Evolutionary conservation across 1,140 invertebrate species (phyloP).

Genomic region (Sitodiplosis mosellana): DNA sequence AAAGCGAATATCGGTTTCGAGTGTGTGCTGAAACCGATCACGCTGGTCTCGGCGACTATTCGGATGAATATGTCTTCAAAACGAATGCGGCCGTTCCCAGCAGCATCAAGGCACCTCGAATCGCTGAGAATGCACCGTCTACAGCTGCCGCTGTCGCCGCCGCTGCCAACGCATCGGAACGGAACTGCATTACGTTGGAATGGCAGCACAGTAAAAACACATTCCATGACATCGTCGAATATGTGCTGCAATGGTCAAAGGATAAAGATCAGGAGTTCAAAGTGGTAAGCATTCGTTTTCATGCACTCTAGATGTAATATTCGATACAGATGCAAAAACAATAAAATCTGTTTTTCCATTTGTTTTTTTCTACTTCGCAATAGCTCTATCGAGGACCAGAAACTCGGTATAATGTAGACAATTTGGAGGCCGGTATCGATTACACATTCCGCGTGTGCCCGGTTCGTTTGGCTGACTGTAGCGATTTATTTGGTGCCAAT

Average conservation of each 20-base stretch:
- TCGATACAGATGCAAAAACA: slow-evolving; percentile 7
- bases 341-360: slow-evolving; percentile 3
- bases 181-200: slow-evolving; percentile 28
- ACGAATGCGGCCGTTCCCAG: slow-evolving; percentile 63
- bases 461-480: slow-evolving; percentile 35
- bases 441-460: slow-evolving; percentile 56
- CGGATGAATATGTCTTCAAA: slow-evolving; percentile 40
- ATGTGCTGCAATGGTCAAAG: slow-evolving; percentile 18
- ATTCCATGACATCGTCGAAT: slow-evolving; percentile 20
- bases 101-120: slow-evolving; percentile 45
- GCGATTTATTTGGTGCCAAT: slow-evolving; percentile 41
- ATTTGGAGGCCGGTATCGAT: slow-evolving; percentile 46
- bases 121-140: slow-evolving; percentile 21
- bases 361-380: slow-evolving; percentile 2
- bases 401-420: slow-evolving; percentile 39
- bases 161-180: slow-evolving; percentile 29
- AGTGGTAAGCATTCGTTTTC: slow-evolving; percentile 8
- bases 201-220: slow-evolving; percentile 31
- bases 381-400: slow-evolving; percentile 54
- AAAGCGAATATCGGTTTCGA: slow-evolving; percentile 58
- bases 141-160: slow-evolving; percentile 13
- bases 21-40: slow-evolving; percentile 62
- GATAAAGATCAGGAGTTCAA: slow-evolving; percentile 9
- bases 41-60: slow-evolving; percentile 62
- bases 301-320: slow-evolving; percentile 7